phyloP scores from a whole-genome alignment of 1,140 invertebrate genomes.

The Drosophila kepulauana region DNA sequence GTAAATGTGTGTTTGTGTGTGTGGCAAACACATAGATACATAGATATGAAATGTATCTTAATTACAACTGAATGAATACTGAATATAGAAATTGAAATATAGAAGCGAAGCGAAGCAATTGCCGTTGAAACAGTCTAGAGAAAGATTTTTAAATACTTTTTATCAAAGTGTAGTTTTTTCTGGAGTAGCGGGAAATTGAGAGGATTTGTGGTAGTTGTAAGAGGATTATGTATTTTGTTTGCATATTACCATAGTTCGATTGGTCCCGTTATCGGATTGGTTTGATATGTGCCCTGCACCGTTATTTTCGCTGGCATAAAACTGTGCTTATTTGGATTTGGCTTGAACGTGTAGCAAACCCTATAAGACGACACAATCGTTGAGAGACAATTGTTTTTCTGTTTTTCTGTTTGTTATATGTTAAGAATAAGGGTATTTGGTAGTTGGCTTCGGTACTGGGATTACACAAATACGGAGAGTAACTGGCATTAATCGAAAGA shows the following conservation, averaged over 20 bases:
- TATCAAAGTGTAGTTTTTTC: too few species aligned
- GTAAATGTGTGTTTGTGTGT: too few species aligned
- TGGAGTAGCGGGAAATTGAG: not conserved
- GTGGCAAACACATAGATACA: not conserved
- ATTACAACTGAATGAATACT: slow-evolving; percentile 24
- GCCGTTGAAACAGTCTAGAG: not conserved
- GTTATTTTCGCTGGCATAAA: slow-evolving; percentile 84
- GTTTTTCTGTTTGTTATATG: not conserved
- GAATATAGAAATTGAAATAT: not conserved
- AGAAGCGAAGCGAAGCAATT: slow-evolving; percentile 1
- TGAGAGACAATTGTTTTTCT: slow-evolving; percentile 25
- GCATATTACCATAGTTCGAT: slow-evolving; percentile 84
- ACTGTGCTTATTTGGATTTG: slow-evolving; percentile 84
- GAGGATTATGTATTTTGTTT: slow-evolving; percentile 19
- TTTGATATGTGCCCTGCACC: slow-evolving; percentile 82
- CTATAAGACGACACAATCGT: slow-evolving; percentile 67
- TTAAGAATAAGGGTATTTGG: not conserved
- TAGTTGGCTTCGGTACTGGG: too few species aligned
- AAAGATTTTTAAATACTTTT: too few species aligned
- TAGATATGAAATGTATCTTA: slow-evolving; percentile 19
- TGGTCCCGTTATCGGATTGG: slow-evolving; percentile 83
- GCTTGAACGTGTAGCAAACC: slow-evolving; percentile 84
- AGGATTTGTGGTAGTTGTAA: not conserved
- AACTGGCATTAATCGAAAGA: not conserved
- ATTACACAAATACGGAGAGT: too few species aligned